phyloP scores from a whole-genome alignment of 2,113 vertebrate genomes.

The Nymphicus hollandicus region DNA sequence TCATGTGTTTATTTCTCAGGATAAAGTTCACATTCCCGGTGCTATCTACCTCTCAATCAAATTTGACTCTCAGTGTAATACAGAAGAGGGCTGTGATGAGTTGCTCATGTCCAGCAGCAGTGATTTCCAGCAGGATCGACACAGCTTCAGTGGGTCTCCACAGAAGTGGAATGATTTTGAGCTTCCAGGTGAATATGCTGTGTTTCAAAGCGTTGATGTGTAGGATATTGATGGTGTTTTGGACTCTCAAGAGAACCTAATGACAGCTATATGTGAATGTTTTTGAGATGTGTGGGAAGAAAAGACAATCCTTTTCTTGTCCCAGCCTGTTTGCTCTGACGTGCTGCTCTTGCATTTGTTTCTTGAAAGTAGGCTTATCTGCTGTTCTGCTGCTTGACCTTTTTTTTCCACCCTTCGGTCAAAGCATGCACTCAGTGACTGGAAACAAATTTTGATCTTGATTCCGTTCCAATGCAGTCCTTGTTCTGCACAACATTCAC shows the following conservation, averaged over 20 bases:
- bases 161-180: conserved; percentile 97
- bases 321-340: background rate
- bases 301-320: background rate
- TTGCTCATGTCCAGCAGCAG: conserved; percentile 91
- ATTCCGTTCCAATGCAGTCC: background rate
- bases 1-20: conserved; percentile 68
- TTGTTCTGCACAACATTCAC: conserved; percentile 12
- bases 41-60: conserved; percentile 96
- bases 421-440: conserved; percentile 9
- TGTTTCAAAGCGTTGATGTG: accelerated
- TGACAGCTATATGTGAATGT: background rate
- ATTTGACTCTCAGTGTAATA: conserved; percentile 92
- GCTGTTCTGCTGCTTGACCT: background rate
- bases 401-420: background rate
- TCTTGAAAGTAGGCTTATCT: conserved; percentile 1
- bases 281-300: background rate
- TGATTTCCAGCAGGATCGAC: conserved; percentile 91
- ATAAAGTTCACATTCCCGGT: conserved; percentile 97
- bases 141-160: conserved; percentile 91
- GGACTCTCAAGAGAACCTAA: background rate
- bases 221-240: background rate
- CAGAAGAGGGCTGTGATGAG: conserved; percentile 96
- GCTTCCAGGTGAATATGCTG: conserved; percentile 81
- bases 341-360: background rate
- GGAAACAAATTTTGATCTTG: conserved; percentile 48